Evolutionary conservation across 2,888 invertebrate species (phyloP).

Genomic region (Harmothoe impar): DNA sequence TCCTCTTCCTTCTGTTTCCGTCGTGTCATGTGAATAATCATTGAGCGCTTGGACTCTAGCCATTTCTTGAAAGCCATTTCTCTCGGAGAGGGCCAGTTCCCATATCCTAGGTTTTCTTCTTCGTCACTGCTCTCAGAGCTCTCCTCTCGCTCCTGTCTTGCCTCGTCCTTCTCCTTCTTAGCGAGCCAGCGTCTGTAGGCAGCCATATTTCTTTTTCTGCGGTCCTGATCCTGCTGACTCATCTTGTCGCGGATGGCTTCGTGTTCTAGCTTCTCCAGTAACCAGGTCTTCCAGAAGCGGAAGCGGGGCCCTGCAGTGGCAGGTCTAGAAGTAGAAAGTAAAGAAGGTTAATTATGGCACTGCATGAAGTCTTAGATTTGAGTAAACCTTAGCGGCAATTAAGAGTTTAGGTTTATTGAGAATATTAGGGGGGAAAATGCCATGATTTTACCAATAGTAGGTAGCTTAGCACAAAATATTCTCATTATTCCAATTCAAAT

Average conservation of each 20-base stretch:
- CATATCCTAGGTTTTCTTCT: background rate
- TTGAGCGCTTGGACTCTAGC: slow-evolving; percentile 57
- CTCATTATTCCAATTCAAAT: too few species aligned
- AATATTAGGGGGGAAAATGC: too few species aligned
- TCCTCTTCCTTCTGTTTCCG: slow-evolving; percentile 46
- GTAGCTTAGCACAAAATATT: too few species aligned
- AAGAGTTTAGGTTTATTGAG: too few species aligned
- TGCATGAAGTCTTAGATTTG: too few species aligned
- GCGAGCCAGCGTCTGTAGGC: slow-evolving; percentile 58
- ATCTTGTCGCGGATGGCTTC: slow-evolving; percentile 53
- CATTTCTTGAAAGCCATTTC: slow-evolving; percentile 61
- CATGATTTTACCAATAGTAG: too few species aligned
- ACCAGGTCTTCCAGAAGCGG: slow-evolving; percentile 67
- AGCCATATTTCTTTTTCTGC: background rate
- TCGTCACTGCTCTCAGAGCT: slow-evolving; percentile 35
- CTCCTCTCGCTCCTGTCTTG: background rate
- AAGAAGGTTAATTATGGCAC: background rate
- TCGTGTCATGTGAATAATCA: slow-evolving; percentile 36
- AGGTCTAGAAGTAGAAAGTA: slow-evolving; percentile 62
- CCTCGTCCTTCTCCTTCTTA: slow-evolving; percentile 3
- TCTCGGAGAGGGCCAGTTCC: background rate
- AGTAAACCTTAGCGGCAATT: too few species aligned
- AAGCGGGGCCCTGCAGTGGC: slow-evolving; percentile 62
- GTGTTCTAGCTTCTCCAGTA: slow-evolving; percentile 60
- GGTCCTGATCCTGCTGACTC: slow-evolving; percentile 28